Evolutionary conservation across 2,888 invertebrate genomes (phyloP), one percentile per base, ranked within the genome.

Genomic region (Leptinotarsa haldemani): DNA sequence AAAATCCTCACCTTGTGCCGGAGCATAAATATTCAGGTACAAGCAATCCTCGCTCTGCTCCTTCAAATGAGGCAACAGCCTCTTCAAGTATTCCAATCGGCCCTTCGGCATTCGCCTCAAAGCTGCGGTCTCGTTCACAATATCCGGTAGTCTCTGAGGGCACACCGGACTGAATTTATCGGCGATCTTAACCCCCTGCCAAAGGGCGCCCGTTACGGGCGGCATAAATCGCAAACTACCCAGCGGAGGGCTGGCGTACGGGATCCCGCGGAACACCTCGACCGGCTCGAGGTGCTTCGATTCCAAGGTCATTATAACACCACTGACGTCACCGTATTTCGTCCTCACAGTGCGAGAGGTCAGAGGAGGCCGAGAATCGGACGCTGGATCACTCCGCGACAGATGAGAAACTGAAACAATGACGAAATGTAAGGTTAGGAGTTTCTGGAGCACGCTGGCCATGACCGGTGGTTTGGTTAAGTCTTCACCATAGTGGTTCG

Each of bases 1-100:
- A 12, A 16, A 47, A 48, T 65, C 18, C 71, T 47, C 90, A 97
- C 97, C 97, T 94, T 95, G 94, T 82, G 95, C 95, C 70, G 98
- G 98, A 40, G 97, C 96, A 90, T 97, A 99, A 85, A 99, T 94
- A 88, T 99, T 99, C 86, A 99, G 91, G 88, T 97, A 97, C 77
- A 99, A 92, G 86, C 99, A 99, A 89, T 99, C 98, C 90, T 99
- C 99, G 80, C 94, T 96, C 89, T 98, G 97, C 87, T 97, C 94
- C 81, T 92, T 92, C 81, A 98, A 90, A 87, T 95, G 94, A 58
- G 97, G 96, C 82, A 96, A 88, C 87, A 98, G 90, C 83, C 97
- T 91, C 87, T 93, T 94, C 83, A 98, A 90, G 86, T 97, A 95
- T 85, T 97, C 96, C 84, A 95, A 89, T 78, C 97, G 90, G 30